Conservation (phyloP, 2,888 invertebrate genomes). For the Hylaea fasciaria region DNA sequence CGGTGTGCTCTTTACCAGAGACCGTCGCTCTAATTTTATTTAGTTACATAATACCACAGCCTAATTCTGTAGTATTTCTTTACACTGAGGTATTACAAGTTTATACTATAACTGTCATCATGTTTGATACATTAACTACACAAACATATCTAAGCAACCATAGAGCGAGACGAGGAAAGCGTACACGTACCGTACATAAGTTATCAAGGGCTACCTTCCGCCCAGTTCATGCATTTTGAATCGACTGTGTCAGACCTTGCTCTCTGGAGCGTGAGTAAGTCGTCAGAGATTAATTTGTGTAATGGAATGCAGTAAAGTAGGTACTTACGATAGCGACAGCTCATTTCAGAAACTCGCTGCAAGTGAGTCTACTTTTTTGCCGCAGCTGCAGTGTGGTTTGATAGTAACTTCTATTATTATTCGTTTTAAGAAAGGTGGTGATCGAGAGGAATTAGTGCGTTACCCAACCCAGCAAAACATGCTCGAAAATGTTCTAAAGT, state of each 20-base stretch:
- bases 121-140: neutral
- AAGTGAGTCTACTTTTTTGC: too few species aligned
- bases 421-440: too few species aligned
- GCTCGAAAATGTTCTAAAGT: too few species aligned
- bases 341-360: too few species aligned
- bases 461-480: too few species aligned
- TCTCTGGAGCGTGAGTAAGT: neutral
- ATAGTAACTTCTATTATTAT: too few species aligned
- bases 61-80: too few species aligned
- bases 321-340: too few species aligned
- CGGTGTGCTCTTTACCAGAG: neutral
- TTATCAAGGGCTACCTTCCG: slow-evolving; percentile 11
- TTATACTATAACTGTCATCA: neutral
- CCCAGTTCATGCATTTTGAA: slow-evolving; percentile 22
- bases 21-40: neutral
- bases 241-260: slow-evolving; percentile 13
- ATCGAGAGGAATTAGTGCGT: too few species aligned
- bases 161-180: slow-evolving; percentile 9
- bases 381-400: too few species aligned
- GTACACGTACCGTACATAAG: slow-evolving; percentile 21
- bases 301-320: slow-evolving; percentile 3
- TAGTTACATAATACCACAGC: too few species aligned
- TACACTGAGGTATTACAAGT: too few species aligned
- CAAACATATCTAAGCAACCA: slow-evolving; percentile 1
- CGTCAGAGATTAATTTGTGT: slow-evolving; percentile 7